These are phyloP conservation scores for Cebus imitator DNA, from an alignment of 2,113 vertebrate genomes.

Conservation along the genomic window DNA sequence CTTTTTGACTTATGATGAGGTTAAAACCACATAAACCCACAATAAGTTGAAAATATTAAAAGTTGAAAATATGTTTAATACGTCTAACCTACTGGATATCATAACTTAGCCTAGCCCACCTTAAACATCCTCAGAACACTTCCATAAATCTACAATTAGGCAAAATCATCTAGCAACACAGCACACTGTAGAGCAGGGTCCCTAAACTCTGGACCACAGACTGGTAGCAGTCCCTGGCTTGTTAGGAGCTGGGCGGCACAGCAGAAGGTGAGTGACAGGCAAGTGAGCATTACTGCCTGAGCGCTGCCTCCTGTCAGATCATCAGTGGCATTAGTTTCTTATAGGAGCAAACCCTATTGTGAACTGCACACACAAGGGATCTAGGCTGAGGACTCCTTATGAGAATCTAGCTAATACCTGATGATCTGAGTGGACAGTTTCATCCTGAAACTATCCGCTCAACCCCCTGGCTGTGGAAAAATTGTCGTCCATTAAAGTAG, in stretches of 20 bases:
- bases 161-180: neutral
- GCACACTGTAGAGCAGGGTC: neutral
- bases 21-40: neutral
- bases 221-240: neutral
- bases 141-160: neutral
- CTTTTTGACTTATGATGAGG: neutral
- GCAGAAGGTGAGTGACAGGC: neutral
- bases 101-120: neutral
- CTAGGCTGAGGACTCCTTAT: too few species aligned
- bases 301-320: too few species aligned
- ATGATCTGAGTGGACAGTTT: too few species aligned
- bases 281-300: too few species aligned
- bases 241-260: neutral
- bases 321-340: too few species aligned
- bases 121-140: neutral
- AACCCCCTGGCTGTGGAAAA: too few species aligned
- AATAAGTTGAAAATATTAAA: neutral
- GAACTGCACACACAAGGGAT: too few species aligned
- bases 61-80: neutral
- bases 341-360: too few species aligned
- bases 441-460: too few species aligned
- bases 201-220: too few species aligned
- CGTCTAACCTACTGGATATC: neutral
- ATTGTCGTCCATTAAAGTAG: too few species aligned
- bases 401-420: too few species aligned